Evolutionary conservation across 2,113 vertebrate genomes (phyloP), one percentile per base, ranked within the genome.

Genomic region (Odocoileus hemionus): DNA sequence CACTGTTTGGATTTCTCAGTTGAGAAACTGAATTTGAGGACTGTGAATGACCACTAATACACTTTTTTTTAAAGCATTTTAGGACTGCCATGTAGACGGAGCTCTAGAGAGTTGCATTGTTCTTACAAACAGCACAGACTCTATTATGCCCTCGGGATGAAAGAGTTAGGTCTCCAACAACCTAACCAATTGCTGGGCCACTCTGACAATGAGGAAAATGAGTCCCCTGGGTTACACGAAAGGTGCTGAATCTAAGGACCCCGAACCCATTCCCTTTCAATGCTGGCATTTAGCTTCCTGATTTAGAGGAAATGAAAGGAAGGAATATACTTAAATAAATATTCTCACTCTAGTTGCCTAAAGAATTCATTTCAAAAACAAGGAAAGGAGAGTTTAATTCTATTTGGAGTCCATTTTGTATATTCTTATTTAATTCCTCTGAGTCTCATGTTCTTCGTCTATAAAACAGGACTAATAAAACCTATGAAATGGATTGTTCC

Each of bases 291-390:
- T 67, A 47, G 45, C 33, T 90, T 86, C 52, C 54, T 9, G 26
- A 47, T 78, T 95, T 80, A 90, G 47, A 58, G 96, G 55, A 96
- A 94, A 89, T 13, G 25, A 92, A 95, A 97, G 78, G 54, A 83
- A 90, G 30, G 4, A 30, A 10, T 64, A 84, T 86, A 64, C 45
- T 36, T 96, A 86, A 89, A 25, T 80, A 91, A 96, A 91, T 26
- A 82, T 74, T 78, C 30, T 36, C 25, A 36, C 17, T 17, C 7
- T 39, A 52, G 45, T 88, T 89, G 17, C 89, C 47, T 80, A 83
- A 84, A 52, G 30, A 91, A 70, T 61, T 90, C 43, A 61, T 95
- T 94, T 92, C 54, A 92, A 55, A 88, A 86, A 93, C 39, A 10
- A 80, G 23, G 7, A 95, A 64, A 93, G 19, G 14, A 74, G 25